A percentile compares a stretch with the other conserved stretches of the same genome.
These are phyloP conservation scores for Eupeodes luniger DNA, from an alignment of 2,888 invertebrate genomes.

Conservation along the genomic window DNA sequence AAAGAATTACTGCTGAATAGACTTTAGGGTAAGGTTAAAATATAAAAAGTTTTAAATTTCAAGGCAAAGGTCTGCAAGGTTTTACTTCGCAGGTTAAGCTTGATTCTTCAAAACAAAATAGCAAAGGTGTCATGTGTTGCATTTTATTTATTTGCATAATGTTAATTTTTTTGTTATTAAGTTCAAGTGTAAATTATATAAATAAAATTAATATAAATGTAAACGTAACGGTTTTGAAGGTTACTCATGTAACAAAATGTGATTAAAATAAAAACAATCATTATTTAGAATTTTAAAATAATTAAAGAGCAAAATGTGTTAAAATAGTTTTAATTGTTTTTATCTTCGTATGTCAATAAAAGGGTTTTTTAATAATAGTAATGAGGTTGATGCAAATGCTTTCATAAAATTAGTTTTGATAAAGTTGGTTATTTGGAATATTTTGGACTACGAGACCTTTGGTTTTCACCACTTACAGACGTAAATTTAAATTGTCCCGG, in stretches of 20 bases:
- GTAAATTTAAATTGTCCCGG: too few relatives aligned
- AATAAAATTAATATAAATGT: background rate
- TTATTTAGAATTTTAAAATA: too few relatives aligned
- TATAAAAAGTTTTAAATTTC: background rate
- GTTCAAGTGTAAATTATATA: background rate
- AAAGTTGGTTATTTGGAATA: too few relatives aligned
- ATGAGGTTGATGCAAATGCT: too few relatives aligned
- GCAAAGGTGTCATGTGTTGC: background rate
- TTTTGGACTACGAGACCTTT: too few relatives aligned
- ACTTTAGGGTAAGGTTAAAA: background rate
- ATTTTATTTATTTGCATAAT: background rate
- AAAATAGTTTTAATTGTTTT: too few relatives aligned
- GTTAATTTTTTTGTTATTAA: background rate
- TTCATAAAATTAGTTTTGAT: too few relatives aligned
- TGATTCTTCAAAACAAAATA: background rate
- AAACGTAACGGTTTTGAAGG: background rate
- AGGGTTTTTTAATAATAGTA: too few relatives aligned
- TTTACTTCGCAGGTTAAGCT: background rate
- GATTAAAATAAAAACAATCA: too few relatives aligned
- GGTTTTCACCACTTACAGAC: too few relatives aligned
- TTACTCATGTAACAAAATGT: background rate
- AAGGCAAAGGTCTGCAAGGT: slow-evolving; percentile 15
- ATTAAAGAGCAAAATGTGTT: too few relatives aligned
- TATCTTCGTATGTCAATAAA: too few relatives aligned
- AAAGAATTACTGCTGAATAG: background rate